Evolutionary conservation across 2,888 invertebrate species (phyloP).

Genomic region (Drosophila macrospina): DNA sequence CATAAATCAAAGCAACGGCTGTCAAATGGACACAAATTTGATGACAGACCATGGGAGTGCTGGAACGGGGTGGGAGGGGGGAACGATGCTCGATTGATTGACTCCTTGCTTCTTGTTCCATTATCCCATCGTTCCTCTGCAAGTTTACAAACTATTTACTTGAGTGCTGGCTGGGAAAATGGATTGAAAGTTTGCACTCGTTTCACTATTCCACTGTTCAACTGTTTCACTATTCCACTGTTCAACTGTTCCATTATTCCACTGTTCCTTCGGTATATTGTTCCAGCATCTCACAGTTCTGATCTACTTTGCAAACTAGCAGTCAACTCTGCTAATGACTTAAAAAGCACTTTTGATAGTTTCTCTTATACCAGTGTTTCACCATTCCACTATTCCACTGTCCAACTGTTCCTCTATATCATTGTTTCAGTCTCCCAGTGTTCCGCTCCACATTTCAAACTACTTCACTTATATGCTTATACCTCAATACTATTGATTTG

Average conservation of each 20-base stretch:
- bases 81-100: not conserved
- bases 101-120: not conserved
- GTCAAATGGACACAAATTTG: slow-evolving; percentile 51
- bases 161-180: not conserved
- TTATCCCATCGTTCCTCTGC: not conserved
- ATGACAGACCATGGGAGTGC: slow-evolving; percentile 8
- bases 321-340: not conserved
- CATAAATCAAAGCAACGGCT: slow-evolving; percentile 73
- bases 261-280: not conserved
- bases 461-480: too few species aligned
- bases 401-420: not conserved
- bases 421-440: not conserved
- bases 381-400: not conserved
- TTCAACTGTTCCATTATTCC: not conserved
- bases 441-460: too few species aligned
- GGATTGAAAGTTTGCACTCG: not conserved
- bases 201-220: not conserved
- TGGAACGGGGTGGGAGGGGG: too few species aligned
- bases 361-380: too few species aligned
- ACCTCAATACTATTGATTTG: too few species aligned
- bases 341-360: too few species aligned
- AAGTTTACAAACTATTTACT: not conserved
- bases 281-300: not conserved
- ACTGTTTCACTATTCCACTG: too few species aligned
- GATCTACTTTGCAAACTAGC: too few species aligned